Base-by-base conservation (phyloP, 2,888 invertebrate species). In the Agrypnus murinus region DNA sequence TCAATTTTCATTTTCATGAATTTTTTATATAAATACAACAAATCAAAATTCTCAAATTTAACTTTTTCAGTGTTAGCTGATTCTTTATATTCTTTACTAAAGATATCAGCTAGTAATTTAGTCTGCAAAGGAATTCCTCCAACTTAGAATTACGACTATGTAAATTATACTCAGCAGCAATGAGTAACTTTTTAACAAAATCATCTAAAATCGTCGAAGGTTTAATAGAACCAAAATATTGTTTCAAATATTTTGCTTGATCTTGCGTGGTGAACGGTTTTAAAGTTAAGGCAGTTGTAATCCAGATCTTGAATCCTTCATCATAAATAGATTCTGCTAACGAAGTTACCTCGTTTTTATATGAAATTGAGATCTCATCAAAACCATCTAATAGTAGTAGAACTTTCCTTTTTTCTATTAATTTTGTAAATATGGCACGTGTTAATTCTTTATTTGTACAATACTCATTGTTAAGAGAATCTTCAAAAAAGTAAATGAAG, bases 111-210 rank as follows among this genome's bases (percentile, higher is more conserved):
- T 4, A 57, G n/a, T 12, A 59, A 15, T 66, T 38, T 31, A 2
- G 32, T 55, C 15, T 64, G 64, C 10, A 64, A 8, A 15, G 64
- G 64, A 25, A 64, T 12, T 15, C 64, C 64, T 2, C 43, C 55
- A 64, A 64, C 10, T 53, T 31, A 1, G 14, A 55, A 43, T 64
- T 43, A 6, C 8, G 4, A 34, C 36, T 50, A n/a, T 31, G 0
- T 17, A 63, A 50, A 50, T 50, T 50, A 1, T 4, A 14, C 12
- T 7, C 15, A 5, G 63, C 50, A 12, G 63, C 34, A 0, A 1
- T 19, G 0, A 63, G 14, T n/a, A 63, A 8, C 1, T 50, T 19
- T 2, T 48, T 48, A n/a, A n/a, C n/a, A n/a, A n/a, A n/a, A n/a
- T n/a, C n/a, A n/a, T n/a, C n/a, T n/a, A n/a, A n/a, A n/a, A n/a